Percentiles rank a stretch among this genome's conserved stretches.
These are phyloP conservation scores for Heliothis subflexa DNA, from an alignment of 1,140 invertebrate species.

Conservation along the genomic window DNA sequence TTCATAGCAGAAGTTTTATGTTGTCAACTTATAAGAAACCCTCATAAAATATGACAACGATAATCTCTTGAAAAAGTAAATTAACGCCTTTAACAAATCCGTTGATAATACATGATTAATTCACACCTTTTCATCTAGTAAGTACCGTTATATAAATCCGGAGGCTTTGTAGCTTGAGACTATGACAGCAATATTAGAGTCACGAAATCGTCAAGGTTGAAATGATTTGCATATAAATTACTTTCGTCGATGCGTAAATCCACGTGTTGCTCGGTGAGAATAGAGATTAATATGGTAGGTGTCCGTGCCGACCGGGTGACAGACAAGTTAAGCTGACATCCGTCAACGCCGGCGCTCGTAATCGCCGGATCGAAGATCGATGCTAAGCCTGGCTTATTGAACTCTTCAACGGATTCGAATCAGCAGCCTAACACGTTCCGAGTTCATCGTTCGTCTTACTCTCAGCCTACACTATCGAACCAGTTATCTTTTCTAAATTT, in stretches of 20 bases:
- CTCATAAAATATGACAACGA: neutral
- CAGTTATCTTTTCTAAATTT: constrained; percentile 77
- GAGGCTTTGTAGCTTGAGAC: constrained; percentile 56
- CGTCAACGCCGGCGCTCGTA: constrained; percentile 81
- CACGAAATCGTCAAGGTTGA: constrained; percentile 78
- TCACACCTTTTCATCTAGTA: constrained; percentile 50
- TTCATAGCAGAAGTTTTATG: neutral
- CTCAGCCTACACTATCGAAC: constrained; percentile 63
- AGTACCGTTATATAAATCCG: constrained; percentile 59
- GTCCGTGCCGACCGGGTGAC: constrained; percentile 75
- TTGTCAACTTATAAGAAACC: too few species aligned
- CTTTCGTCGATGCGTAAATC: constrained; percentile 80
- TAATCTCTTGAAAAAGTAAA: constrained; percentile 23
- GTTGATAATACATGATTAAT: constrained; percentile 47
- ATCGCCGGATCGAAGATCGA: constrained; percentile 83
- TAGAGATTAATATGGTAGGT: constrained; percentile 83
- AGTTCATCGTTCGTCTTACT: constrained; percentile 73
- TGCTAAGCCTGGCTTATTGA: constrained; percentile 83
- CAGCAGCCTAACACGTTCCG: constrained; percentile 69
- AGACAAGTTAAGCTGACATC: constrained; percentile 84
- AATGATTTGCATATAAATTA: constrained; percentile 85
- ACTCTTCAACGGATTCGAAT: constrained; percentile 77
- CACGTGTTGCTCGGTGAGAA: constrained; percentile 80
- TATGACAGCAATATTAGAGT: constrained; percentile 69
- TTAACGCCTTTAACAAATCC: constrained; percentile 45